Conservation (phyloP, 1,140 invertebrate species). For the Pseudomyrmex gracilis region DNA sequence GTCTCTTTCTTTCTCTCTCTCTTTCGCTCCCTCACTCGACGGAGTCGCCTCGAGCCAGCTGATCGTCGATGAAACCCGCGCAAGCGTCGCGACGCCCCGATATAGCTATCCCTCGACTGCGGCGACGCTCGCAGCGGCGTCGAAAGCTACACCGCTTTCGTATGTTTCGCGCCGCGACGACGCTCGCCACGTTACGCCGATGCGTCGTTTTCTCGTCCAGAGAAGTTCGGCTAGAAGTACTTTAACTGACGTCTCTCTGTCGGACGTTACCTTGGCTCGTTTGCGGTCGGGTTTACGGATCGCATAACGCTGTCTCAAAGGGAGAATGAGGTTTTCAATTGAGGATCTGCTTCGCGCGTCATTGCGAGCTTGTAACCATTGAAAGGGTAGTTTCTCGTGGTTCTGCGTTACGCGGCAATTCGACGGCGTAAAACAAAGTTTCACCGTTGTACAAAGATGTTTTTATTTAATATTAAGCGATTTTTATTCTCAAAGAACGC, state of each 20-base stretch:
- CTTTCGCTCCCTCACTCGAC: conserved; percentile 11
- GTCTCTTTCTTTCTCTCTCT: not conserved
- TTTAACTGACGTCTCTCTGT: no score
- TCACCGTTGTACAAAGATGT: no score
- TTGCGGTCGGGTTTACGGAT: not conserved
- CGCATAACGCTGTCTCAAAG: not conserved
- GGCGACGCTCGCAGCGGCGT: conserved; percentile 5
- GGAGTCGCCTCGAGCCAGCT: conserved; percentile 78
- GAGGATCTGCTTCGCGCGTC: not conserved
- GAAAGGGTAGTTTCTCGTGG: not conserved
- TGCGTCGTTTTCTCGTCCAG: not conserved
- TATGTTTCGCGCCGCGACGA: conserved; percentile 7
- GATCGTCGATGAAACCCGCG: conserved; percentile 83
- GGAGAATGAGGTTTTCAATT: not conserved
- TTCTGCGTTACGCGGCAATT: no score
- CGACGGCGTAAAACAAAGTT: no score
- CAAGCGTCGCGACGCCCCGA: conserved; percentile 79
- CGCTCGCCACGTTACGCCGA: conserved; percentile 1
- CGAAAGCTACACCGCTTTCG: not conserved
- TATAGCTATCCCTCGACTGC: conserved; percentile 58
- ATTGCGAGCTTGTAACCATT: not conserved
- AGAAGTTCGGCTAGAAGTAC: no score
- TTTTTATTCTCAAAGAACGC: no score
- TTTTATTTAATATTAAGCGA: no score
- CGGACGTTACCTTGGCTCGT: not conserved